phyloP scores from a whole-genome alignment of 2,888 invertebrate species.

The Spicauda simplicius region DNA sequence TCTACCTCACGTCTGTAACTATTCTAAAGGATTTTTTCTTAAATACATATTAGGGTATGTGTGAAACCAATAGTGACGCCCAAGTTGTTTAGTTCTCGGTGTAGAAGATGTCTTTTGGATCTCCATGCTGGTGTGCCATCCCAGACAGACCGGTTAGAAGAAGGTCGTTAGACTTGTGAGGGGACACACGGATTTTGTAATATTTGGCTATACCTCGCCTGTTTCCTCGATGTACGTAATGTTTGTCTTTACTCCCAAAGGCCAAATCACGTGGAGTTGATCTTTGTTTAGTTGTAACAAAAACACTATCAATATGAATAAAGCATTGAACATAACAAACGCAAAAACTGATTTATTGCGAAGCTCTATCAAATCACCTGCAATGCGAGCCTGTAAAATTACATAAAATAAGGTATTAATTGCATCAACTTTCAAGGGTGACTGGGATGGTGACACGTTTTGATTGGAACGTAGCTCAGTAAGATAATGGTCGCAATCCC shows the following conservation, averaged over 20 bases:
- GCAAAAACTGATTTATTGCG: constrained; percentile 98
- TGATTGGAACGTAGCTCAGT: constrained; percentile 38
- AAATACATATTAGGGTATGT: constrained; percentile 56
- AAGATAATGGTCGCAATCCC: constrained; percentile 48
- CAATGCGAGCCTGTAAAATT: constrained; percentile 93
- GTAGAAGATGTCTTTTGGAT: constrained; percentile 59
- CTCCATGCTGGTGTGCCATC: constrained; percentile 81
- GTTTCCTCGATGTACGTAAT: constrained; percentile 97
- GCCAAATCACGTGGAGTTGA: constrained; percentile 98
- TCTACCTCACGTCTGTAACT: constrained; percentile 1
- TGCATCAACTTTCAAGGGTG: constrained; percentile 84
- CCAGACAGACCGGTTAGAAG: constrained; percentile 83
- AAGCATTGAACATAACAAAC: constrained; percentile 99
- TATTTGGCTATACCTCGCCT: constrained; percentile 91
- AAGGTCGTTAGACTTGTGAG: constrained; percentile 83
- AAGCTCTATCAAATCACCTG: constrained; percentile 95
- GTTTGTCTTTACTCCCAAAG: constrained; percentile 97
- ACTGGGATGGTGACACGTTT: constrained; percentile 67
- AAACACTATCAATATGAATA: constrained; percentile 99
- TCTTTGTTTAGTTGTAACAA: constrained; percentile 99
- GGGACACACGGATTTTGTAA: constrained; percentile 75
- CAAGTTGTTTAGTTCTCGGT: constrained; percentile 70
- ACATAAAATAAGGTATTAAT: constrained; percentile 74
- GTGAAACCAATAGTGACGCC: constrained; percentile 68
- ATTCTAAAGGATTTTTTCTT: constrained; percentile 38